Base-by-base conservation (phyloP, 2,888 invertebrate species). In the Diplazon laetatorius region DNA sequence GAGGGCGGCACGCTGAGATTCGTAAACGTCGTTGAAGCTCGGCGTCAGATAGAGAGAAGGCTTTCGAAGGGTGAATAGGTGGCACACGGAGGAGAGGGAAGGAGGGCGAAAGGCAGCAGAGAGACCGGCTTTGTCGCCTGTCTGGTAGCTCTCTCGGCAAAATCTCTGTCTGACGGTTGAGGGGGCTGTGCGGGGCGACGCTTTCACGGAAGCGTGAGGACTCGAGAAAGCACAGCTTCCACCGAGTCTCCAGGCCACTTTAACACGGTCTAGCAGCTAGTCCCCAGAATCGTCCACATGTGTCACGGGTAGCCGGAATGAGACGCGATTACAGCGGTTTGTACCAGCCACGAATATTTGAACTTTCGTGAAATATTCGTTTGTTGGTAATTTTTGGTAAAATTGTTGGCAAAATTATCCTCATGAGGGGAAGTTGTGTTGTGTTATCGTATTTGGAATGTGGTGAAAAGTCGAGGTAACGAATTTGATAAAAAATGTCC, bases 81-180 rank as follows among this genome's bases (percentile, higher is more conserved):
- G 30, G 30, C 2, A 30, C 4, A 6, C 30, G 30, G 30, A 25
- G 39, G 50, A 12, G 14, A 18, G 57, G 39, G 65, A 37, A 10
- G 2, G 8, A 30, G 6, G 30, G 30, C 2, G 30, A 30, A 6
- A 30, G 6, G 30, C 2, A 6, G 6, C 30, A 6, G 30, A n/a
- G n/a, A n/a, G 20, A 39, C 83, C 83, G 87, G 88, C 88, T 88
- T 89, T 89, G 88, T 89, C 88, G 88, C 88, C 88, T 88, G 87
- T 82, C 85, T 83, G 84, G 52, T 44, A 52, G 50, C 37, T 44
- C 44, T 35, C 35, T 52, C 35, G 39, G 55, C 70, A 30, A 44
- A 72, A 63, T 63, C 30, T 63, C 65, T 71, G 44, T 35, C 25
- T 35, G 42, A 0, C 12, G 39, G 18, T 50, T 18, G 35, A 30